These are phyloP conservation scores for Agonopterix subpropinquella DNA, from an alignment of 2,888 invertebrate genomes.

Conservation along the genomic window DNA sequence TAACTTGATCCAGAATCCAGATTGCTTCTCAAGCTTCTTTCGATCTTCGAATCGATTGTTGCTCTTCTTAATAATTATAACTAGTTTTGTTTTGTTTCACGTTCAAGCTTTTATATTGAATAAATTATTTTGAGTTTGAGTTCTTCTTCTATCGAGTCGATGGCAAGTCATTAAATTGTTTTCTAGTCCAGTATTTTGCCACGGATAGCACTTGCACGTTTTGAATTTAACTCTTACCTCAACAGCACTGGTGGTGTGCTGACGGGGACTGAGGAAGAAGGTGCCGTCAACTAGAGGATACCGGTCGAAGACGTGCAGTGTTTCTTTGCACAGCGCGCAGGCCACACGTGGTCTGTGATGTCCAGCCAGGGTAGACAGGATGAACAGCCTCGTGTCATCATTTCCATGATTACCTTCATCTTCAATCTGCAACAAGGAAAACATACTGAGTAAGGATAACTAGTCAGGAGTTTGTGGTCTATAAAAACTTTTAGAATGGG, in stretches of 20 bases:
- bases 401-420: slow-evolving; percentile 99
- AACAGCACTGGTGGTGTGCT: slow-evolving; percentile 90
- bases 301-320: slow-evolving; percentile 95
- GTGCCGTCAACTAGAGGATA: slow-evolving; percentile 98
- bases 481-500: background rate
- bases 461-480: no score
- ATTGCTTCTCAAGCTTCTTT: no score
- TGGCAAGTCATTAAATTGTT: no score
- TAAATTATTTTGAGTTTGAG: no score
- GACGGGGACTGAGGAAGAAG: slow-evolving; percentile 96
- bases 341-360: slow-evolving; percentile 90
- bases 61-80: background rate
- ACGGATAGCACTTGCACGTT: no score
- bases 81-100: no score
- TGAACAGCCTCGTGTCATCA: slow-evolving; percentile 97
- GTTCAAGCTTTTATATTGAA: no score
- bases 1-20: no score
- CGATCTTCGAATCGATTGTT: no score
- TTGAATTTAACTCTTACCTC: slow-evolving; percentile 75
- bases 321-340: slow-evolving; percentile 91
- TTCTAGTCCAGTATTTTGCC: no score
- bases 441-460: no score
- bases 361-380: slow-evolving; percentile 94
- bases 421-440: slow-evolving; percentile 86
- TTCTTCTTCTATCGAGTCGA: no score